Evolutionary conservation across 2,113 vertebrate species (phyloP).

Genomic region (Microcebus tavaratra): DNA sequence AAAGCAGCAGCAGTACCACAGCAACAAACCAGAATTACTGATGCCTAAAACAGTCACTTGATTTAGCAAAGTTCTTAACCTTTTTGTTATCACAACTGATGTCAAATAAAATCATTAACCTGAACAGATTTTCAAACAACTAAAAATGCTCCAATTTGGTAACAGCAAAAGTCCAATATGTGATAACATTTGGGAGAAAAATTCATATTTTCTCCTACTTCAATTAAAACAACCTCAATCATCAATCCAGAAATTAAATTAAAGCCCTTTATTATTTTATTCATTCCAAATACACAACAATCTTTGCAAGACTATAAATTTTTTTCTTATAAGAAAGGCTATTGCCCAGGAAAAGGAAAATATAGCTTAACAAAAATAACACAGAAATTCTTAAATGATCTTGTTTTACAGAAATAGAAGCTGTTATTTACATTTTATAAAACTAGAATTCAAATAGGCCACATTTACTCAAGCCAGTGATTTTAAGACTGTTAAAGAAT

Average conservation of each 20-base stretch:
- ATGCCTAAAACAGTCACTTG: slow-evolving; percentile 63
- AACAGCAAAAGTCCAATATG: slow-evolving; percentile 44
- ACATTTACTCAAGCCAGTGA: slow-evolving; percentile 64
- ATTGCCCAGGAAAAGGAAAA: slow-evolving; percentile 56
- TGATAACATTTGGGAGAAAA: slow-evolving; percentile 44
- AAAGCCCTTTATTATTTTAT: slow-evolving; percentile 34
- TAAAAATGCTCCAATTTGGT: slow-evolving; percentile 57
- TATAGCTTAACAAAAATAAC: slow-evolving; percentile 60
- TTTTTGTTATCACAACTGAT: slow-evolving; percentile 51
- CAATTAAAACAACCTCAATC: slow-evolving; percentile 22
- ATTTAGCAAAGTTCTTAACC: slow-evolving; percentile 55
- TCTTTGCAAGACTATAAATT: not conserved
- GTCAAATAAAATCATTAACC: slow-evolving; percentile 63
- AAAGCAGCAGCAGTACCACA: slow-evolving; percentile 70
- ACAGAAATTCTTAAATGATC: slow-evolving; percentile 55
- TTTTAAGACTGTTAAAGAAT: slow-evolving; percentile 64
- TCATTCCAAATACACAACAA: slow-evolving; percentile 50
- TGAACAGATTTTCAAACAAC: slow-evolving; percentile 39
- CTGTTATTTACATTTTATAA: slow-evolving; percentile 63
- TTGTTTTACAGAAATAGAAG: slow-evolving; percentile 65
- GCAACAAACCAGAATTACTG: slow-evolving; percentile 69
- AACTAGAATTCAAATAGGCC: slow-evolving; percentile 68
- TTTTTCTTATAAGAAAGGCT: slow-evolving; percentile 52
- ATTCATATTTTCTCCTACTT: slow-evolving; percentile 27
- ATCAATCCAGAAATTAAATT: slow-evolving; percentile 45